Conservation (phyloP, 2,888 invertebrate genomes). For the Trisateles emortualis region DNA sequence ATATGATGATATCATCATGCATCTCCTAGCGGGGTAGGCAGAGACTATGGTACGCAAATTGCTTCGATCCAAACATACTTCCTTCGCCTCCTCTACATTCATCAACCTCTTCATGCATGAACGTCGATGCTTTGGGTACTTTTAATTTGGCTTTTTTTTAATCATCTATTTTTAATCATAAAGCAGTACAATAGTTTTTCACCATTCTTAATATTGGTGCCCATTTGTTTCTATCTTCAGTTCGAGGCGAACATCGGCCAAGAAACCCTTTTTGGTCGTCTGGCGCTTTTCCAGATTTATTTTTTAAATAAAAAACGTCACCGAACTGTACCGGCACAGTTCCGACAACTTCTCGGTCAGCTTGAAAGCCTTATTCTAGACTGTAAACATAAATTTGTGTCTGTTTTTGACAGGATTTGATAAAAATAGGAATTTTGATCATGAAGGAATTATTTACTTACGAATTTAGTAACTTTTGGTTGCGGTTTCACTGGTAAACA, state of each 20-base stretch:
- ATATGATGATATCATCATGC: too few relatives aligned
- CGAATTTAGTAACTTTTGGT: too few relatives aligned
- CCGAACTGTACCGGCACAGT: slow-evolving; percentile 40
- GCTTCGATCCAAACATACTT: too few relatives aligned
- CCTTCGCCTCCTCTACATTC: too few relatives aligned
- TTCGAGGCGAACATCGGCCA: slow-evolving; percentile 1
- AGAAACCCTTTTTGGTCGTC: slow-evolving; percentile 21
- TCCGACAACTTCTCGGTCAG: slow-evolving; percentile 47
- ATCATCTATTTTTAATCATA: not conserved
- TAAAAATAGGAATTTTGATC: too few relatives aligned
- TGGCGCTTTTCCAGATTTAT: slow-evolving; percentile 37
- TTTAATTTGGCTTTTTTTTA: not conserved
- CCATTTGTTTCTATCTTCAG: not conserved
- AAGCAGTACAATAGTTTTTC: not conserved
- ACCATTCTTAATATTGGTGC: not conserved
- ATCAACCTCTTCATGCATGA: too few relatives aligned
- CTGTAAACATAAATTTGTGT: not conserved
- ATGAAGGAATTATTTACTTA: too few relatives aligned
- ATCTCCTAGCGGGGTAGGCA: too few relatives aligned
- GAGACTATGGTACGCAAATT: too few relatives aligned
- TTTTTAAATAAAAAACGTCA: slow-evolving; percentile 42
- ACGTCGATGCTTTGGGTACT: too few relatives aligned
- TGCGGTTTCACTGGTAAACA: too few relatives aligned
- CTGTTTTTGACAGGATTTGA: too few relatives aligned
- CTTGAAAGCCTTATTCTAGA: slow-evolving; percentile 39